Base-by-base conservation (phyloP, 2,888 invertebrate species). In the Tipula lateralis region DNA sequence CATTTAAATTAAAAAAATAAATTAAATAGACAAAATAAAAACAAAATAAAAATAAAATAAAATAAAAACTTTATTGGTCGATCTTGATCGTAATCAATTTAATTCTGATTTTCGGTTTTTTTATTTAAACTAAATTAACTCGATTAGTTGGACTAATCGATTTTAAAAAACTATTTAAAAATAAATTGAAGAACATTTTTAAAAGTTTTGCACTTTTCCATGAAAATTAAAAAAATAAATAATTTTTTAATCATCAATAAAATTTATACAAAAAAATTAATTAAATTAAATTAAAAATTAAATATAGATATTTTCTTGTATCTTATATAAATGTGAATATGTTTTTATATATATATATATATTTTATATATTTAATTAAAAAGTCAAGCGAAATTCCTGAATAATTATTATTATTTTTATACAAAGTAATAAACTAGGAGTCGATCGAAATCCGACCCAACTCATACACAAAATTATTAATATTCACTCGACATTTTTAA, bases 1-100 rank as follows among this genome's bases (percentile, higher is more conserved):
- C 34, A 66, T 83, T 84, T 82, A 82, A 84, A 84, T 36, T 36
- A 83, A 84, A n/a, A n/a, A n/a, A 82, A 83, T 84, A 83, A 82
- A 82, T 66, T 82, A 66, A 66, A 66, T 66, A 66, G 66, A 66
- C n/a, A n/a, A n/a, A n/a, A n/a, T n/a, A n/a, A n/a, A 66, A 50
- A 50, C 16, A 50, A 66, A 66, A 66, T 24, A 66, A 66, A 24
- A 24, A 66, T 66, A 50, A 50, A 50, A 50, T 50, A 66, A 66
- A 66, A 66, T 24, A 66, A 66, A n/a, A 66, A 24, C 66, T 66
- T 66, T 66, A 66, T 66, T 24, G 66, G 24, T 66, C 66, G 66
- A 66, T 9, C 66, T 5, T 24, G 44, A n/a, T n/a, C 44, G 16
- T 66, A 24, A 66, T 66, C 66, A 66, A 66, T 2, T 9, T 66